A percentile compares a stretch with the other conserved stretches of the same genome.
Evolutionary conservation across 2,113 vertebrate species (phyloP).

Genomic region (Crotalus horridus): DNA sequence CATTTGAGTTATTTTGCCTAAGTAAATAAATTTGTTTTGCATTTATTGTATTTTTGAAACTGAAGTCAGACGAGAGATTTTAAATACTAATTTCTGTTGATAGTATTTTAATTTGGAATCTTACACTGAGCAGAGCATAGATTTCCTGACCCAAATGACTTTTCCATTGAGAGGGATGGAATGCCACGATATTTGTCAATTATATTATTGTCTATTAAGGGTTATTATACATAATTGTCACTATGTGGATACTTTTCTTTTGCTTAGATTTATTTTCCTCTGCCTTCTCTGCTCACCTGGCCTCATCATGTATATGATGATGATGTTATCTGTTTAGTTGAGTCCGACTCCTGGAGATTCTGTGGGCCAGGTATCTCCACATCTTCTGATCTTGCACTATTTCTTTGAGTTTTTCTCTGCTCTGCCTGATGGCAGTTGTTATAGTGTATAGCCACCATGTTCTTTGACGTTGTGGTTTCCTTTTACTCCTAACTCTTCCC

Average conservation of each 20-base stretch:
- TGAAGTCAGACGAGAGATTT: not conserved
- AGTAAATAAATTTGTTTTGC: not conserved
- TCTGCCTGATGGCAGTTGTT: too few relatives aligned
- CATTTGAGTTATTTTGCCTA: not conserved
- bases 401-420: too few relatives aligned
- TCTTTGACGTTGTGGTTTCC: too few relatives aligned
- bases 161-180: not conserved
- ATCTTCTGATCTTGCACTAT: too few relatives aligned
- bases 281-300: not conserved
- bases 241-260: not conserved
- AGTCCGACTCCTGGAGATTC: too few relatives aligned
- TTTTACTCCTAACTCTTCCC: too few relatives aligned
- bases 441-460: too few relatives aligned
- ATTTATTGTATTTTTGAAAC: not conserved
- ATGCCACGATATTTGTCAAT: not conserved
- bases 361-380: too few relatives aligned
- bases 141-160: not conserved
- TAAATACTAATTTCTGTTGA: not conserved
- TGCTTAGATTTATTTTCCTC: not conserved
- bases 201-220: not conserved
- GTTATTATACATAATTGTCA: not conserved
- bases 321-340: not conserved
- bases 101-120: not conserved
- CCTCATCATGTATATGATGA: not conserved
- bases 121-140: not conserved